These are phyloP conservation scores for Physella acuta DNA, from an alignment of 1,140 invertebrate genomes.

Conservation along the genomic window DNA sequence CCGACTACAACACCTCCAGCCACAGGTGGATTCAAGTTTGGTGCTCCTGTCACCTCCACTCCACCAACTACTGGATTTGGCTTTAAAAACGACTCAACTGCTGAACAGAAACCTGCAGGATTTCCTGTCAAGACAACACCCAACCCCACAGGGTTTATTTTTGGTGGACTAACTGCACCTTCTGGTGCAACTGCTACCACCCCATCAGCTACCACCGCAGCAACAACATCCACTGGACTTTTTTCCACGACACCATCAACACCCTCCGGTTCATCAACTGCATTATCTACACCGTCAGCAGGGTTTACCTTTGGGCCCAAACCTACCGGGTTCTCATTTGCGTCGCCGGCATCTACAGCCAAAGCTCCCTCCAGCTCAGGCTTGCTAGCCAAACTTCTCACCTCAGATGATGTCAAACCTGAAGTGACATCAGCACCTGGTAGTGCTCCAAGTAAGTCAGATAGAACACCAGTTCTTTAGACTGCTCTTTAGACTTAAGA, in stretches of 20 bases:
- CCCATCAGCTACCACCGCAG: neutral
- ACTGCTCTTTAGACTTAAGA: too few species aligned
- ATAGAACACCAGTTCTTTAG: too few species aligned
- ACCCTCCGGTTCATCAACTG: constrained; percentile 1
- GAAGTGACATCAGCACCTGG: too few species aligned
- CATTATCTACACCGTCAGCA: constrained; percentile 10
- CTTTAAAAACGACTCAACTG: too few species aligned
- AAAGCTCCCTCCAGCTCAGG: neutral
- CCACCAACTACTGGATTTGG: constrained; percentile 18
- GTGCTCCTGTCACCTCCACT: constrained; percentile 20
- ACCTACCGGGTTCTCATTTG: neutral
- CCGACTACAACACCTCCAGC: neutral
- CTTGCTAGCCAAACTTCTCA: constrained; percentile 25
- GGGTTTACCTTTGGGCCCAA: constrained; percentile 31
- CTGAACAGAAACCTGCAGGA: too few species aligned
- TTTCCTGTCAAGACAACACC: too few species aligned
- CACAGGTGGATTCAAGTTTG: constrained; percentile 38
- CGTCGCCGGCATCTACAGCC: neutral
- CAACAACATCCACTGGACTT: constrained; percentile 2
- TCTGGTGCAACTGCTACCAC: constrained; percentile 21
- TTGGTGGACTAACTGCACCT: too few species aligned
- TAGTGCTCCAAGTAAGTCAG: too few species aligned
- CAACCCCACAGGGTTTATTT: too few species aligned
- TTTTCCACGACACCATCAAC: neutral
- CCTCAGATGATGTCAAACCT: constrained; percentile 26